phyloP scores from a whole-genome alignment of 53 echinoderm and acorn worm genomes.

The Stichopus horrens region DNA sequence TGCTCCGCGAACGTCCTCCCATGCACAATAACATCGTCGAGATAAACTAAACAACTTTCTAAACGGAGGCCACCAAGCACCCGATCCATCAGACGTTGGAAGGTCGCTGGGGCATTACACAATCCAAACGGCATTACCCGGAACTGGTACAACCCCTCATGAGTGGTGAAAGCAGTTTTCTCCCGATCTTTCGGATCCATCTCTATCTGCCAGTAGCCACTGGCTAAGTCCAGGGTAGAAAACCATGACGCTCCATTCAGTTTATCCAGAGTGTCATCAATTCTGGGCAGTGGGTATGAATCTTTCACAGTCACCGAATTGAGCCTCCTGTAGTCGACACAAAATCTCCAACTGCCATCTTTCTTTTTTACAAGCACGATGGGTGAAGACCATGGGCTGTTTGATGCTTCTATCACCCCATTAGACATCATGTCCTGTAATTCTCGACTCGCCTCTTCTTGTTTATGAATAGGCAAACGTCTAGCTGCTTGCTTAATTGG shows the following conservation, averaged over 20 bases:
- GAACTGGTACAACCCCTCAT: conserved; percentile 53
- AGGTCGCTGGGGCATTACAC: conserved; percentile 38
- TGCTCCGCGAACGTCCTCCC: conserved; percentile 38
- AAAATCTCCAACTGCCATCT: conserved; percentile 40
- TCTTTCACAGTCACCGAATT: conserved; percentile 41
- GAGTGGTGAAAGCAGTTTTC: conserved; percentile 60
- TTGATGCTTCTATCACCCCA: conserved; percentile 35
- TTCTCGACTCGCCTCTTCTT: conserved; percentile 39
- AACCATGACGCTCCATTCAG: conserved; percentile 39
- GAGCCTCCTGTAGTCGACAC: conserved; percentile 36
- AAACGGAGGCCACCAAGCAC: conserved; percentile 53
- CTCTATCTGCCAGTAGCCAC: conserved; percentile 52
- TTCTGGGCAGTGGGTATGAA: conserved; percentile 49
- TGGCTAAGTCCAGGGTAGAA: conserved; percentile 41
- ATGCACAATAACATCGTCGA: conserved; percentile 63
- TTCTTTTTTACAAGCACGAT: conserved; percentile 48
- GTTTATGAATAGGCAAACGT: conserved; percentile 43
- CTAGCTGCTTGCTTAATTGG: conserved; percentile 40
- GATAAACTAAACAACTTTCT: conserved; percentile 55
- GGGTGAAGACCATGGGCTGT: conserved; percentile 44
- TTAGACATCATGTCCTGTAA: background rate
- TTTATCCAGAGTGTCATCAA: conserved; percentile 45
- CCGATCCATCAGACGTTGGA: conserved; percentile 59
- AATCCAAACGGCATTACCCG: conserved; percentile 52
- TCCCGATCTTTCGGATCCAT: conserved; percentile 47